Base-by-base conservation (phyloP, 2,888 invertebrate species). In the Eilema caniola region DNA sequence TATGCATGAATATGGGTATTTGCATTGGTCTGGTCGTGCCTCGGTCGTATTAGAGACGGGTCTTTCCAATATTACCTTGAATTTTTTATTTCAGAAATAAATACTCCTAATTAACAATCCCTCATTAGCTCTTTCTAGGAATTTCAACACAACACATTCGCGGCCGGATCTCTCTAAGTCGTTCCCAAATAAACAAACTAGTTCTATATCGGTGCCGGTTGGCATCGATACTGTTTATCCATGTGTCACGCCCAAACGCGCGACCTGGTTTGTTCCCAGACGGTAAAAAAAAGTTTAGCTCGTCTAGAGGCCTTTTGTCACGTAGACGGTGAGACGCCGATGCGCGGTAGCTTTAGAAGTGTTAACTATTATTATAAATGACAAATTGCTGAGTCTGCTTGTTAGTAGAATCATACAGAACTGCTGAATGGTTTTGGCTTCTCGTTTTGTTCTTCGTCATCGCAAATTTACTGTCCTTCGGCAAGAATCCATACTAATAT, bases 141-240 rank as follows among this genome's bases (percentile, higher is more conserved):
- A 28, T 23, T 31, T 63, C 63, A n/a, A 12, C 20, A n/a, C 8
- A 47, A 24, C 25, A 37, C 16, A 28, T 28, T 60, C 41, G n/a
- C 23, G 24, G 25, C 23, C 31, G n/a, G 20, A 31, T 8, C 16
- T 60, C n/a, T 60, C 31, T 20, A 20, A n/a, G 33, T 24, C 56
- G 62, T 23, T 37, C 37, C 41, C 41, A 20, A 63, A 75, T 66
- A 73, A 80, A 79, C 56, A 80, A 78, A 80, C 62, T 62, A 53
- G 53, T 62, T 62, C 70, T 63, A 75, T 75, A 71, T 77, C 65
- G 60, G 71, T 75, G 59, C 56, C 67, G 31, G 57, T 71, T 77
- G 80, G 72, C 78, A 72, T 28, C 70, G 53, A 60, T 4, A 33
- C 16, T 79, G 78, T 79, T 78, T 79, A 80, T 62, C 60, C 76